Percentiles rank a stretch among this genome's conserved stretches.
phyloP scores from a whole-genome alignment of 2,797 vertebrate genomes.

The Xenopus petersii region DNA sequence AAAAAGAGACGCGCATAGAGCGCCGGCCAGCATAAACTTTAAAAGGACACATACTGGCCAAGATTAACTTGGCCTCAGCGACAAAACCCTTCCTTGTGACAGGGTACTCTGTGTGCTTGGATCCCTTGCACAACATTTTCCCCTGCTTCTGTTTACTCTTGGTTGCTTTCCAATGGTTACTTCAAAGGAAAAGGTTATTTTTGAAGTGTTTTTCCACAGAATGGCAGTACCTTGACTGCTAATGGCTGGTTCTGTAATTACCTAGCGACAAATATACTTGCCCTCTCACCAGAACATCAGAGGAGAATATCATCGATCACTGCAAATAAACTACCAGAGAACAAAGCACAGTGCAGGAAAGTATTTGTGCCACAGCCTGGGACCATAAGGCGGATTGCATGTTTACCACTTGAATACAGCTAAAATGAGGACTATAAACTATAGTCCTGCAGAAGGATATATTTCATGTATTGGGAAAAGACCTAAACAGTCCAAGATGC shows the following conservation, averaged over 20 bases:
- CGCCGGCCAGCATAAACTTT: constrained; percentile 37
- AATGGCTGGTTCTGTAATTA: constrained; percentile 16
- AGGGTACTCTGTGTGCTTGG: constrained; percentile 38
- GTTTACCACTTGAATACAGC: not conserved
- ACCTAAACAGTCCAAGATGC: too few relatives aligned
- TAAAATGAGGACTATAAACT: too few relatives aligned
- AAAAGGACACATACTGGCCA: constrained; percentile 29
- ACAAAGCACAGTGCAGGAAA: not conserved
- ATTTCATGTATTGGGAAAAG: too few relatives aligned
- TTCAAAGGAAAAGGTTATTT: constrained; percentile 41
- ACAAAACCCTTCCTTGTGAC: constrained; percentile 47
- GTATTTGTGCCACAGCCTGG: not conserved
- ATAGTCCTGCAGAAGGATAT: too few relatives aligned
- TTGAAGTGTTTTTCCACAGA: constrained; percentile 32
- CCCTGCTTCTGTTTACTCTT: constrained; percentile 53
- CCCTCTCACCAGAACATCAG: constrained; percentile 1
- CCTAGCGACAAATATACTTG: constrained; percentile 9
- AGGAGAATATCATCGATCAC: not conserved
- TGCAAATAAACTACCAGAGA: not conserved
- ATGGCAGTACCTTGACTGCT: constrained; percentile 16
- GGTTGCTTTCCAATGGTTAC: constrained; percentile 47
- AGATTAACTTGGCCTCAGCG: constrained; percentile 48
- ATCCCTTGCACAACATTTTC: constrained; percentile 53
- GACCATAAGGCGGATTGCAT: not conserved
- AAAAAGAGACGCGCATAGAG: constrained; percentile 35